Evolutionary conservation across 2,113 vertebrate genomes (phyloP), one percentile per base, ranked within the genome.

Genomic region (Ploceus nigricollis): DNA sequence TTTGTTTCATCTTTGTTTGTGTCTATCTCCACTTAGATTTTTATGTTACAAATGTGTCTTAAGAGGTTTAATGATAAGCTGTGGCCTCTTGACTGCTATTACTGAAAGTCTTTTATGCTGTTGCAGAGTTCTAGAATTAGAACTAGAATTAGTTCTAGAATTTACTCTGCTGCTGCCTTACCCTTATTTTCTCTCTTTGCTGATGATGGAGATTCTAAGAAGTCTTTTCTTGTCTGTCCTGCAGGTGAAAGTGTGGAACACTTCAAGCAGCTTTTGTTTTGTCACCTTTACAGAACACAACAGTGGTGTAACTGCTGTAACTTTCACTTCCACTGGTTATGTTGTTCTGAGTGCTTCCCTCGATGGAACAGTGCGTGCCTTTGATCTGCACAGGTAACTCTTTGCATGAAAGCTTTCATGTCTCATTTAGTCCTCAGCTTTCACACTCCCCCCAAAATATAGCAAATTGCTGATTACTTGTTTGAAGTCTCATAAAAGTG

Each of bases 231-330:
- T 56, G 15, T 92, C 7, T 68, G 23, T 37, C 5, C 72, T 48
- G 1, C 91, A 99, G 99, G 99, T 99, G 60, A 99, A 99, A 96
- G 98, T 99, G 80, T 99, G 99, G 99, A 99, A 99, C 96, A 98
- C 98, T 51, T 98, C 97, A 80, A 99, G 98, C 37, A 98, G 99
- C 84, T 99, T 99, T 60, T 99, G 99, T 96, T 99, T 99, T 69
- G 98, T 99, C 87, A 99, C 99, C 2, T 99, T 99, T 92, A 99
- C 98, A 4, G 99, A 99, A 60, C 99, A 99, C 94, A 98, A 96
- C 6, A 99, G 99, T 89, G 98, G 98, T 45, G 57, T 99, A 89
- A 99, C 98, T 5, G 98, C 97, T 3, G 99, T 99, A 70, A 97
- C 98, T 87, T 99, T 99, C 90, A 99, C 98, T 54, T 96, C 97